These are phyloP conservation scores for Oreotragus oreotragus DNA, from an alignment of 2,113 vertebrate genomes.

Conservation along the genomic window DNA sequence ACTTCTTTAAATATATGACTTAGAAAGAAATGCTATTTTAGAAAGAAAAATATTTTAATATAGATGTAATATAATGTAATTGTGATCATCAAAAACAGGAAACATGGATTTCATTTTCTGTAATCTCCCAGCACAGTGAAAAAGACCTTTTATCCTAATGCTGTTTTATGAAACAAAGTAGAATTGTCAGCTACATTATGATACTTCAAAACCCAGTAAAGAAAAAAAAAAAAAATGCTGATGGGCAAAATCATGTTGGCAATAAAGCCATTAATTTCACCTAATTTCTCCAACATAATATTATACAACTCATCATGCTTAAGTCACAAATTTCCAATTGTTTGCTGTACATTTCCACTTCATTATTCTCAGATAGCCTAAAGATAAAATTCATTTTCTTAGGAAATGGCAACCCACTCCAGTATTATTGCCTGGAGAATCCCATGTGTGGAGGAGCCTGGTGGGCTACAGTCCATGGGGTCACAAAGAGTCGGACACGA, in stretches of 20 bases:
- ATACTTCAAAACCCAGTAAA: background rate
- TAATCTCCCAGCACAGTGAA: background rate
- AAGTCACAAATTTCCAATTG: conserved; percentile 2
- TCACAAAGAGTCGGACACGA: too few relatives aligned
- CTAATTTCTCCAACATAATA: background rate
- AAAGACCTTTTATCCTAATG: background rate
- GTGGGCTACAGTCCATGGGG: too few relatives aligned
- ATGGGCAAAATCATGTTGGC: background rate
- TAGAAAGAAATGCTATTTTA: background rate
- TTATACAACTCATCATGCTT: background rate
- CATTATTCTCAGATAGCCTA: background rate
- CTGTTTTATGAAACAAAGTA: background rate
- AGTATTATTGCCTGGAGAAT: too few relatives aligned
- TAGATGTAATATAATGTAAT: background rate
- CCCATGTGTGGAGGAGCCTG: too few relatives aligned
- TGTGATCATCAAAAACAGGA: background rate
- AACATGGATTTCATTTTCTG: background rate
- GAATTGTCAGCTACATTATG: background rate
- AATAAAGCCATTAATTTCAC: background rate
- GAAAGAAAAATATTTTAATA: background rate
- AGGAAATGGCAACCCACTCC: too few relatives aligned
- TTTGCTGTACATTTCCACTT: background rate
- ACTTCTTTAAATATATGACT: background rate
- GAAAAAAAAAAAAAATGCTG: background rate
- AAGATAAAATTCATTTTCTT: background rate